phyloP scores from a whole-genome alignment of 2,797 vertebrate genomes.

The Danio kyathit region DNA sequence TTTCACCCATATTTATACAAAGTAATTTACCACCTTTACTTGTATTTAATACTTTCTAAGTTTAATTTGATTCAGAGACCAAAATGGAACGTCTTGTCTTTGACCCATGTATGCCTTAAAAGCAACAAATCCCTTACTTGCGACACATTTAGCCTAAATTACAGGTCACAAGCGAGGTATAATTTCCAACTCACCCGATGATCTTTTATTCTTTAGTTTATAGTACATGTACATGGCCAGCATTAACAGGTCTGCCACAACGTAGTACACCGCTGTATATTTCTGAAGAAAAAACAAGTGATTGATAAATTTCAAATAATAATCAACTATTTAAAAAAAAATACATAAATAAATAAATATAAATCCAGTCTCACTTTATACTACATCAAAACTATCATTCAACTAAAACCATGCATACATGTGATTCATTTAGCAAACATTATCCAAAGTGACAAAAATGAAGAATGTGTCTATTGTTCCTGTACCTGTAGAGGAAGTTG shows the following conservation, averaged over 20 bases:
- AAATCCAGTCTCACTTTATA: not conserved
- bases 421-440: too few species aligned
- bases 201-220: slow-evolving; percentile 68
- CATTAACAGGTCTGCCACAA: slow-evolving; percentile 89
- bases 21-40: too few species aligned
- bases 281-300: slow-evolving; percentile 74
- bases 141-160: not conserved
- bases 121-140: not conserved
- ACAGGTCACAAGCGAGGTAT: not conserved
- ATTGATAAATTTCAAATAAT: slow-evolving; percentile 5
- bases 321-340: not conserved
- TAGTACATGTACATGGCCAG: slow-evolving; percentile 87
- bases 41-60: too few species aligned
- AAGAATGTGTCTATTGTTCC: not conserved
- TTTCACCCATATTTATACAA: too few species aligned
- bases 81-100: too few species aligned
- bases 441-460: too few species aligned
- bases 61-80: too few species aligned
- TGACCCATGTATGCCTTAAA: not conserved
- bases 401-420: not conserved
- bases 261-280: slow-evolving; percentile 94
- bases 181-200: slow-evolving; percentile 62
- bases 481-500: slow-evolving; percentile 95
- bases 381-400: not conserved
- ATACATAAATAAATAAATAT: not conserved